Conservation (phyloP, 2,888 invertebrate species). For the Thera obeliscata region DNA sequence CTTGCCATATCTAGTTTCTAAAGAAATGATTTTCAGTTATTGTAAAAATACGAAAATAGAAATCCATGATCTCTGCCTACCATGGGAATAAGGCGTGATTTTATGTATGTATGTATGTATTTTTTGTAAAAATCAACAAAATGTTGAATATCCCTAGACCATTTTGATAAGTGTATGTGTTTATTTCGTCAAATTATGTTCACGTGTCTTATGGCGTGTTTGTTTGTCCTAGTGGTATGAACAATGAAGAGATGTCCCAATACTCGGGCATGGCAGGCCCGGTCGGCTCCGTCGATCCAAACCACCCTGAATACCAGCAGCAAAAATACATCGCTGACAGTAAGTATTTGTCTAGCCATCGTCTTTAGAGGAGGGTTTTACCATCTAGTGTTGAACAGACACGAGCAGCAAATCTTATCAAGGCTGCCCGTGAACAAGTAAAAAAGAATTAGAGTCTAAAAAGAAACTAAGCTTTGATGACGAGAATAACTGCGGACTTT, state of each 20-base stretch:
- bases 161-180: too few relatives aligned
- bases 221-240: slow-evolving; percentile 14
- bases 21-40: too few relatives aligned
- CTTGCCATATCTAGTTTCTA: too few relatives aligned
- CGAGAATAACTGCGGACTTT: too few relatives aligned
- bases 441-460: neutral
- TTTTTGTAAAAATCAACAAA: too few relatives aligned
- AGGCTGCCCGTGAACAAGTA: neutral
- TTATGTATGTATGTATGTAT: too few relatives aligned
- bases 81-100: too few relatives aligned
- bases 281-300: neutral
- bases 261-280: slow-evolving; percentile 11
- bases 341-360: slow-evolving; percentile 8
- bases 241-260: slow-evolving; percentile 6
- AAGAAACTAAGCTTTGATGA: too few relatives aligned
- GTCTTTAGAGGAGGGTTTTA: neutral
- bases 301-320: slow-evolving; percentile 3
- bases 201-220: neutral
- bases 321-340: slow-evolving; percentile 5
- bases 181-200: too few relatives aligned
- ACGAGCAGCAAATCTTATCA: neutral
- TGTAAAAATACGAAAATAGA: too few relatives aligned
- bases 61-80: too few relatives aligned
- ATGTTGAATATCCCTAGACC: too few relatives aligned
- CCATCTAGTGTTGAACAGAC: neutral